Conservation (phyloP, 2,888 invertebrate species). For the Sicus ferrugineus region DNA sequence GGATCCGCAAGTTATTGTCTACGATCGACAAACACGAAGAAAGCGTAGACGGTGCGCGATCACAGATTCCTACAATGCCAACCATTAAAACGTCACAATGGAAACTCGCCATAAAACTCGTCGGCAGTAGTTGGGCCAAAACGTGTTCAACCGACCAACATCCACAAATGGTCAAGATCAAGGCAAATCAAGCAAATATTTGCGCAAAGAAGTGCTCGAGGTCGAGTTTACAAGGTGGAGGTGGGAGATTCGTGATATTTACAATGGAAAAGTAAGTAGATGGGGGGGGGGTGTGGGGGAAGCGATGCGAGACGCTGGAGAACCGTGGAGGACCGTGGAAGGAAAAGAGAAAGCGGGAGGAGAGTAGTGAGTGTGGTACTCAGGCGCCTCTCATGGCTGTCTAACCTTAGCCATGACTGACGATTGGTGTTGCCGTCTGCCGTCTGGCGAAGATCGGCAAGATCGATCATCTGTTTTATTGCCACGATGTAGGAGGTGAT, state of each 20-base stretch:
- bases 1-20: no score
- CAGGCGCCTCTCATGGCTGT: no score
- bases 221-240: not conserved
- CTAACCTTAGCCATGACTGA: no score
- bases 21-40: no score
- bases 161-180: slow-evolving; percentile 14
- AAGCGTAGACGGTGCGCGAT: no score
- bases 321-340: no score
- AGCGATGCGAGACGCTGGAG: no score
- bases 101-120: not conserved
- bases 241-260: slow-evolving; percentile 7
- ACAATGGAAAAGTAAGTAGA: not conserved
- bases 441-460: not conserved
- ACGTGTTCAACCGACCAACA: not conserved
- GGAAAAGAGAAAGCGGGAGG: no score
- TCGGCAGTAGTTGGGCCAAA: not conserved
- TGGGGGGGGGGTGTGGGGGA: not conserved
- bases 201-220: slow-evolving; percentile 1
- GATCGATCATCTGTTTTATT: slow-evolving; percentile 10
- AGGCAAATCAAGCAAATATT: slow-evolving; percentile 13
- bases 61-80: no score
- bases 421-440: not conserved
- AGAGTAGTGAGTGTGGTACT: not conserved
- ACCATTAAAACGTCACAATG: no score
- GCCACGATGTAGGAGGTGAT: not conserved